Evolutionary conservation across 2,797 vertebrate genomes (phyloP).

Genomic region (Microtus agrestis): DNA sequence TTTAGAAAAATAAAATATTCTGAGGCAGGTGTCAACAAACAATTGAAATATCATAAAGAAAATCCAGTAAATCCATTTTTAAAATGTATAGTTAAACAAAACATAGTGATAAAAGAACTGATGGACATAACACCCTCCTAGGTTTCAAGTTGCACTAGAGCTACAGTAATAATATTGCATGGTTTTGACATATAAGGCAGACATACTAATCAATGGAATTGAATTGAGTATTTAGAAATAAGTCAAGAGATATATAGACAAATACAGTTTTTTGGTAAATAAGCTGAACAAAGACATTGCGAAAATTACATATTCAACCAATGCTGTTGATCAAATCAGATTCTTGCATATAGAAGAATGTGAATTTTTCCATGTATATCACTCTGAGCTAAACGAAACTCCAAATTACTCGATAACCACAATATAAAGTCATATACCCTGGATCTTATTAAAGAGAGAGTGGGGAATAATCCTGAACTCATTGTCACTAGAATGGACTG

Average conservation of each 20-base stretch:
- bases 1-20: not conserved
- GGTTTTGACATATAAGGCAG: not conserved
- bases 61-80: not conserved
- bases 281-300: not conserved
- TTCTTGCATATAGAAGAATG: not conserved
- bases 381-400: too few species aligned
- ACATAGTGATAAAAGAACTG: not conserved
- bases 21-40: not conserved
- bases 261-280: not conserved
- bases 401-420: too few species aligned
- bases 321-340: not conserved
- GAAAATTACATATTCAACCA: not conserved
- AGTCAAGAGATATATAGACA: not conserved
- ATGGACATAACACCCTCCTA: not conserved
- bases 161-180: not conserved
- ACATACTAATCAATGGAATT: not conserved
- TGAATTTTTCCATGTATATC: too few species aligned
- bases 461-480: not conserved
- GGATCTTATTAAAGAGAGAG: not conserved
- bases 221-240: not conserved
- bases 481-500: not conserved
- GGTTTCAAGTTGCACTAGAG: not conserved
- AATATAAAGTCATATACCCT: not conserved
- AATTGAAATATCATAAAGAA: not conserved
- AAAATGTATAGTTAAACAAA: not conserved